Evolutionary conservation across 2,797 vertebrate genomes (phyloP).

Genomic region (Hephaestus fuliginosus): DNA sequence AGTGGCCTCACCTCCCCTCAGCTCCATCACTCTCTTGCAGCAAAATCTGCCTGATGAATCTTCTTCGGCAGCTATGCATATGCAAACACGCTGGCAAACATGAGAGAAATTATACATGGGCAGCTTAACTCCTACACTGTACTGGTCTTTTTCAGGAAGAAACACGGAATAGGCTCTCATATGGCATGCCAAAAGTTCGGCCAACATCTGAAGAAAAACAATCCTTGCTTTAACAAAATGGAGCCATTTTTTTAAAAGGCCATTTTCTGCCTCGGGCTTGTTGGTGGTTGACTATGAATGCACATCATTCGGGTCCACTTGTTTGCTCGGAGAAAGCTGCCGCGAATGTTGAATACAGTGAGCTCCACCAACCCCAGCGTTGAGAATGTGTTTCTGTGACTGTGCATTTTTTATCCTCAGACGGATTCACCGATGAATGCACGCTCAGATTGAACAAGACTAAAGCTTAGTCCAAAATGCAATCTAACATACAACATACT

Average conservation of each 20-base stretch:
- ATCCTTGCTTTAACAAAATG: conserved; percentile 59
- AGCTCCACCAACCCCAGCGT: not conserved
- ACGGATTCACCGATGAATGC: conserved; percentile 35
- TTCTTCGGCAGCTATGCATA: conserved; percentile 45
- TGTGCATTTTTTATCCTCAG: conserved; percentile 45
- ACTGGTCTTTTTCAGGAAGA: conserved; percentile 40
- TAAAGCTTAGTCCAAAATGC: conserved; percentile 12
- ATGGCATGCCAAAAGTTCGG: conserved; percentile 65
- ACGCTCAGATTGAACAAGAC: conserved; percentile 33
- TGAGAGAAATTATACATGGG: conserved; percentile 40
- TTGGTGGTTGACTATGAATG: conserved; percentile 67
- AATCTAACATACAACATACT: not conserved
- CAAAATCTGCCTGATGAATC: conserved; percentile 56
- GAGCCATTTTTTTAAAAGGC: conserved; percentile 63
- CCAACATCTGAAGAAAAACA: conserved; percentile 62
- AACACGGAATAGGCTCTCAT: conserved; percentile 45
- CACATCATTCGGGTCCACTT: conserved; percentile 68
- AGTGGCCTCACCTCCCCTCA: conserved; percentile 25
- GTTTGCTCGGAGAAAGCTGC: conserved; percentile 57
- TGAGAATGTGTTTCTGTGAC: conserved; percentile 45
- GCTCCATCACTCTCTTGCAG: conserved; percentile 39
- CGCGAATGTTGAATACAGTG: conserved; percentile 33
- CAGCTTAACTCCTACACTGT: conserved; percentile 56
- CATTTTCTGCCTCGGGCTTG: conserved; percentile 66
- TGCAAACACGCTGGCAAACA: conserved; percentile 57